Evolutionary conservation across 2,113 vertebrate genomes (phyloP), one percentile per base, ranked within the genome.

Genomic region (Pelecanoides urinatrix): DNA sequence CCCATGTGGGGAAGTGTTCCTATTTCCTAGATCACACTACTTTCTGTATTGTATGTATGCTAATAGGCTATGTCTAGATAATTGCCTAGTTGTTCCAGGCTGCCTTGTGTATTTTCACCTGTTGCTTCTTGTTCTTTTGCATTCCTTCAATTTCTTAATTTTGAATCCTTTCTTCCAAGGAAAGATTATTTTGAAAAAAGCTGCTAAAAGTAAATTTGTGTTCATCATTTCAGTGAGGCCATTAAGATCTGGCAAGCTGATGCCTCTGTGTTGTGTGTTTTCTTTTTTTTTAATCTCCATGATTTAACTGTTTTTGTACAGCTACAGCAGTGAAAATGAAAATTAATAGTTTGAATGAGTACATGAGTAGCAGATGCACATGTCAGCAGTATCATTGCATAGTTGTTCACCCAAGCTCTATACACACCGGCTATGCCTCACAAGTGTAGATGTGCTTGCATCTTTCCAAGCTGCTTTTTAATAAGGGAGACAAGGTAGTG

Each of bases 81-180:
- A 55, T 59, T 87, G 62, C 13, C 26, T 55, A 27, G 47, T 10
- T 84, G 30, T 49, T 73, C 38, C 6, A 15, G 52, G 40, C 30
- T 92, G 40, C 29, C 8, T 32, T 61, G 20, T 81, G 0, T 68
- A 3, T 94, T 91, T 89, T 85, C 32, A 94, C 84, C 47, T 88
- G 80, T 95, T 95, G 58, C 56, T 94, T 59, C 36, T 82, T 79
- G 20, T 44, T 80, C 42, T 77, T 77, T 58, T 78, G 23, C 15
- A 16, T 63, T 50, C 0, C 3, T 40, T 77, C 34, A 32, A 27
- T 75, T 55, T 78, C 55, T 94, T 81, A 47, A 40, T 49, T 80
- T 93, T 59, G 23, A 62, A 72, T 56, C 25, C 18, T 77, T 81
- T 84, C 30, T 88, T 78, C 44, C 16, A 53, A 26, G 0, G 58